Conservation (phyloP, 2,113 vertebrate genomes). For the Saguinus imperator region DNA sequence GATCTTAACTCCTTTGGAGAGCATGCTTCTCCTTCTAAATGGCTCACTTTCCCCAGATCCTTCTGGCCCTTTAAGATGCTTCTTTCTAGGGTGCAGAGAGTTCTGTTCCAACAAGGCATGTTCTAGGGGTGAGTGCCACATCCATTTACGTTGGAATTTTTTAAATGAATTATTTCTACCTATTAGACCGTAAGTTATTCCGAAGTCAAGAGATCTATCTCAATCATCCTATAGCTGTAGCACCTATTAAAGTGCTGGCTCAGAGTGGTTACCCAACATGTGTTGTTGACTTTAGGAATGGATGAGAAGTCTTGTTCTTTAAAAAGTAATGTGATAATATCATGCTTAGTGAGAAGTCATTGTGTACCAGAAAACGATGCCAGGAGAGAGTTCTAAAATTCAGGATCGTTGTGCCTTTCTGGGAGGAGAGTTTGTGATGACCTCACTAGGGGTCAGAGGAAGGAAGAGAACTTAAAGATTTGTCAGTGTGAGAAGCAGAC, state of each 20-base stretch:
- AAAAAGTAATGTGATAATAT: neutral
- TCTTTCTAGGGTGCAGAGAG: neutral
- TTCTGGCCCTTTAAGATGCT: neutral
- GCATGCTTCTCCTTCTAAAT: neutral
- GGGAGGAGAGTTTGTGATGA: neutral
- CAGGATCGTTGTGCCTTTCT: neutral
- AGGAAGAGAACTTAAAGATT: neutral
- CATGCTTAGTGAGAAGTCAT: neutral
- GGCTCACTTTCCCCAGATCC: neutral
- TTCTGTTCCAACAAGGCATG: neutral
- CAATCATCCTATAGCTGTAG: neutral
- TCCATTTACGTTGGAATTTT: neutral
- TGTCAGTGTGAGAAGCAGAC: neutral
- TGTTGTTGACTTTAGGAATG: neutral
- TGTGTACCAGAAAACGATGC: neutral
- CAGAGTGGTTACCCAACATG: fast-evolving
- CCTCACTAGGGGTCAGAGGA: neutral
- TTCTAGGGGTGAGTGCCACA: neutral
- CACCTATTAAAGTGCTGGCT: neutral
- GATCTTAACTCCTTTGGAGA: neutral
- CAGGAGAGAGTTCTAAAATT: neutral
- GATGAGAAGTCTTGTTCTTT: neutral
- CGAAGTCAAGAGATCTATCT: neutral
- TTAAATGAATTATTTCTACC: neutral
- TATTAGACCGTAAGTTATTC: neutral